A percentile compares a stretch with the other conserved stretches of the same genome.
These are phyloP conservation scores for Nymphalis polychloros DNA, from an alignment of 2,888 invertebrate species.

Conservation along the genomic window DNA sequence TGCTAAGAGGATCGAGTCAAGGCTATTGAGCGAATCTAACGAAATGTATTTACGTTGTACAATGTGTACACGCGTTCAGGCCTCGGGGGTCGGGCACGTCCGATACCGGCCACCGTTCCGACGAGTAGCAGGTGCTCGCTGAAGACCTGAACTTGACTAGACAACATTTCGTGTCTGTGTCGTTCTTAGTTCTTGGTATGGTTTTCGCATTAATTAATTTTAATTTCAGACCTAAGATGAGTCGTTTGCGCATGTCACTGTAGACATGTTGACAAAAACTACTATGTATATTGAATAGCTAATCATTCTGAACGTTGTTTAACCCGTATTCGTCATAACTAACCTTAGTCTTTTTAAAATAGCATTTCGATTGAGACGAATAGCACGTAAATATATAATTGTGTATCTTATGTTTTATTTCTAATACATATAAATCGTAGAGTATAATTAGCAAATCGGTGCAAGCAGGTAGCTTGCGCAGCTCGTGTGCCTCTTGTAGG, in stretches of 20 bases:
- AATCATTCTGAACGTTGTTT: slow-evolving; percentile 16
- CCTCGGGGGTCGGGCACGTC: slow-evolving; percentile 33
- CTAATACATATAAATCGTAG: slow-evolving; percentile 21
- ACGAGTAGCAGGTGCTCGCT: slow-evolving; percentile 59
- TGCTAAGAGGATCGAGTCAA: slow-evolving; percentile 70
- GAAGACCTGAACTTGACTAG: slow-evolving; percentile 64
- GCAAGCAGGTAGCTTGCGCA: slow-evolving; percentile 56
- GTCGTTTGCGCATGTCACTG: slow-evolving; percentile 36
- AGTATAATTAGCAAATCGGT: slow-evolving; percentile 52
- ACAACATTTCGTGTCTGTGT: slow-evolving; percentile 55
- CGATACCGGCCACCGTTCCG: slow-evolving; percentile 8
- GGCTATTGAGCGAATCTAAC: slow-evolving; percentile 72
- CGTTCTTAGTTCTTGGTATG: slow-evolving; percentile 40
- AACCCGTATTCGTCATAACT: slow-evolving; percentile 17
- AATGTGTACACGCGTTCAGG: slow-evolving; percentile 16
- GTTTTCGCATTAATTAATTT: slow-evolving; percentile 33
- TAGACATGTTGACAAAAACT: slow-evolving; percentile 22
- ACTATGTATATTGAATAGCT: neutral
- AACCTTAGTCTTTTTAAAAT: slow-evolving; percentile 3
- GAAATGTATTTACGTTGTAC: slow-evolving; percentile 57
- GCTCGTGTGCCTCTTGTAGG: slow-evolving; percentile 48
- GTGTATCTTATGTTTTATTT: neutral
- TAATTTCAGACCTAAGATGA: slow-evolving; percentile 29
- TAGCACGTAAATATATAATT: no score
- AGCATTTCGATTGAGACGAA: neutral